Percentiles rank a stretch among this genome's conserved stretches.
Evolutionary conservation across 2,797 vertebrate species (phyloP).

Genomic region (Rhodeus uyekii): DNA sequence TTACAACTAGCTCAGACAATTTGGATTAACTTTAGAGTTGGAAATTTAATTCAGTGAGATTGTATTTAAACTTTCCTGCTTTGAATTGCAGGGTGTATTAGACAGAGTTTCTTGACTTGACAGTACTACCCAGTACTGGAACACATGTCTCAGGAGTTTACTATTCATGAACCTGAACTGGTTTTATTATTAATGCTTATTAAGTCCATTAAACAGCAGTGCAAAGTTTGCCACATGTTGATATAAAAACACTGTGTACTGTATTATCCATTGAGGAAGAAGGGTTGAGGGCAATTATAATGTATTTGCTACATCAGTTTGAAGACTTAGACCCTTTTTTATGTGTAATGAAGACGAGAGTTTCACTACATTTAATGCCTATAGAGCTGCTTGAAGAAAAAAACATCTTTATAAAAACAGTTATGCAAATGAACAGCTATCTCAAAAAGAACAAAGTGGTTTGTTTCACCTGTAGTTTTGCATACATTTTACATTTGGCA

Average conservation of each 20-base stretch:
- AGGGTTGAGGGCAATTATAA: conserved; percentile 2
- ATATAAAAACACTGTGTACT: conserved; percentile 41
- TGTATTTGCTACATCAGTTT: not conserved
- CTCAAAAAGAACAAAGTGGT: not conserved
- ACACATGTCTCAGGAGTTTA: not conserved
- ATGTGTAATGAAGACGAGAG: not conserved
- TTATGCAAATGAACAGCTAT: not conserved
- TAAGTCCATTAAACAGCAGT: not conserved
- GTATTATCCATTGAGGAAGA: conserved; percentile 20
- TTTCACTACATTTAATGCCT: not conserved
- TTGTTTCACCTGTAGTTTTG: not conserved
- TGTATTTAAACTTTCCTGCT: not conserved
- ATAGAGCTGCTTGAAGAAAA: not conserved
- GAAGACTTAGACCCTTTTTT: not conserved
- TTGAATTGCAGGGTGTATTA: not conserved
- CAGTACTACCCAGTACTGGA: not conserved
- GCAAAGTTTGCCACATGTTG: conserved; percentile 40
- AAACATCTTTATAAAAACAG: not conserved
- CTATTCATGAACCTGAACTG: not conserved
- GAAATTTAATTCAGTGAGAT: not conserved
- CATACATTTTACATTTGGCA: too few species aligned
- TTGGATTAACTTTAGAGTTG: not conserved
- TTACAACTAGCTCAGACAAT: not conserved
- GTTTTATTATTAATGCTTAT: not conserved
- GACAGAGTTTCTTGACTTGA: not conserved